Conservation (phyloP, 2,113 vertebrate genomes). For the Campylorhamphus procurvoides region DNA sequence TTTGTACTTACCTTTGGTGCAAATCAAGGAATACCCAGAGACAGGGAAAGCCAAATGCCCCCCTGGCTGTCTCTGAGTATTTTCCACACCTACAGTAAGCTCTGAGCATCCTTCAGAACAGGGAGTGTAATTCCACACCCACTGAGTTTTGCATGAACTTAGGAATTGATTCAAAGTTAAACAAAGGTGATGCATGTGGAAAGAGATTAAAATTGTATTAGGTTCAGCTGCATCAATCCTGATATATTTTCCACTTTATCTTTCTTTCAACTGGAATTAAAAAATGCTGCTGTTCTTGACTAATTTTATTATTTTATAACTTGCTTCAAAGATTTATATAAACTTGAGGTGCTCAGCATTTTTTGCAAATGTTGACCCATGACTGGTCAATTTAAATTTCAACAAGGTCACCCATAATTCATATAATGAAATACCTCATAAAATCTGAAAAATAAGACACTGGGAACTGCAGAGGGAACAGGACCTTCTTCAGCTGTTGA, state of each 20-base stretch:
- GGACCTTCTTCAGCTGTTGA: neutral
- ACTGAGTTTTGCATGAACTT: neutral
- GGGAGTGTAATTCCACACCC: neutral
- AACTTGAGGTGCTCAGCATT: neutral
- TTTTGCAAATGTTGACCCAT: slow-evolving; percentile 29
- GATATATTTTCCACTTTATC: slow-evolving; percentile 37
- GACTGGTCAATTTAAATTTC: slow-evolving; percentile 12
- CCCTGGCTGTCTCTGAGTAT: too few relatives aligned
- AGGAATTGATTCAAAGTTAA: slow-evolving; percentile 19
- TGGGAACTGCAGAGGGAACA: neutral
- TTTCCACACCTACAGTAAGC: neutral
- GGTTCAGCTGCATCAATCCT: slow-evolving; percentile 30
- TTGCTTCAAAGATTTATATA: slow-evolving; percentile 19
- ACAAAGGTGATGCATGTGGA: neutral
- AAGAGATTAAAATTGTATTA: slow-evolving; percentile 56
- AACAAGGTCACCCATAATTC: slow-evolving; percentile 36
- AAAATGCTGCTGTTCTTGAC: neutral
- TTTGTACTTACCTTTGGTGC: neutral
- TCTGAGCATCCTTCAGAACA: neutral
- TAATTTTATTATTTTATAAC: slow-evolving; percentile 62
- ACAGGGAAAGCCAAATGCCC: neutral
- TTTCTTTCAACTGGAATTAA: slow-evolving; percentile 25
- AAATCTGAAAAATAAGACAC: slow-evolving; percentile 7
- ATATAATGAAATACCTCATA: slow-evolving; percentile 29
- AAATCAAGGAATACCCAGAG: neutral